These are phyloP conservation scores for Neodiprion lecontei DNA, from an alignment of 1,140 invertebrate species.

Conservation along the genomic window DNA sequence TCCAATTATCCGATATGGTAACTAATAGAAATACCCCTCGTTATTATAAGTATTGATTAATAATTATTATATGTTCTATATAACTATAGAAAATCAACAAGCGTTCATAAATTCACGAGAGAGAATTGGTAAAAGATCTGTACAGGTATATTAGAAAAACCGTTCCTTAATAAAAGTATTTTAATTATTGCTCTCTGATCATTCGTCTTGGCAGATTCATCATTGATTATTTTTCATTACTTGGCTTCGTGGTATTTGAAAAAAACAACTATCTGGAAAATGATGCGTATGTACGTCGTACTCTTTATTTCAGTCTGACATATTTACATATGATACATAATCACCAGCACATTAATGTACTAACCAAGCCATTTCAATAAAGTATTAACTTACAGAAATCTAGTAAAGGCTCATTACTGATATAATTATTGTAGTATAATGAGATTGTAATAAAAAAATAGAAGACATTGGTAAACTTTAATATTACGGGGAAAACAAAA, in stretches of 20 bases:
- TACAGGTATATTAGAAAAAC: not conserved
- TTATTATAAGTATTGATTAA: not conserved
- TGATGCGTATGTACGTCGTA: constrained; percentile 2
- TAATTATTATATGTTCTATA: not conserved
- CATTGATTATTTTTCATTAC: not conserved
- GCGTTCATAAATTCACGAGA: not conserved
- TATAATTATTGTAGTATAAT: not conserved
- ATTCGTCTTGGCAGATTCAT: not conserved
- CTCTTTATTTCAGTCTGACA: constrained; percentile 5
- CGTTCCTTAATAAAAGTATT: not conserved
- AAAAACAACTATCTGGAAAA: not conserved
- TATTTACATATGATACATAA: constrained; percentile 8
- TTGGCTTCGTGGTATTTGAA: not conserved
- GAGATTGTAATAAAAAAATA: no score
- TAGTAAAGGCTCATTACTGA: not conserved
- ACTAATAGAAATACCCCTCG: not conserved
- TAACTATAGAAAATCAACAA: not conserved
- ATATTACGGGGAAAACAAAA: no score
- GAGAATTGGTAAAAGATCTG: not conserved
- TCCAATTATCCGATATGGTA: not conserved
- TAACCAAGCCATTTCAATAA: constrained; percentile 7
- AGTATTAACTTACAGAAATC: not conserved
- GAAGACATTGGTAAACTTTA: no score
- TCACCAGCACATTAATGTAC: constrained; percentile 2
- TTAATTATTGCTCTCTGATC: not conserved